Conservation (phyloP, 2,888 invertebrate genomes). For the Euproctis similis region DNA sequence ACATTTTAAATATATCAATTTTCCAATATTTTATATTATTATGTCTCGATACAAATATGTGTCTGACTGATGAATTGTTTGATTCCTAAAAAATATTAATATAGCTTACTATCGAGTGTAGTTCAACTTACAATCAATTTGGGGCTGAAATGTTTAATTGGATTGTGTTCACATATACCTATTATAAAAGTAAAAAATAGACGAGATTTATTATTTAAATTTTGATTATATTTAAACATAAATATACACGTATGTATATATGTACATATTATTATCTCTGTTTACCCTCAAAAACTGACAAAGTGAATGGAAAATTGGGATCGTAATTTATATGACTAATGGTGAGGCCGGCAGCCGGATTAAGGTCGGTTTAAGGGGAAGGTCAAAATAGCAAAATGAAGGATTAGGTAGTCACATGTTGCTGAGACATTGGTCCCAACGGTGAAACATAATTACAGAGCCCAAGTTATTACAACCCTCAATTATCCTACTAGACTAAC, state of each 20-base stretch:
- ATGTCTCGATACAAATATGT: no score
- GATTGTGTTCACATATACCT: no score
- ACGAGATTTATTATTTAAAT: no score
- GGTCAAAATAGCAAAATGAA: conserved; percentile 22
- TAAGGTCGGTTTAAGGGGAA: conserved; percentile 13
- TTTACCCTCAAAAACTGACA: conserved; percentile 14
- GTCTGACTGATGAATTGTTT: no score
- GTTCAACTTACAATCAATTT: no score
- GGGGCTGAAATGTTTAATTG: no score
- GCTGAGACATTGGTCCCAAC: conserved; percentile 4
- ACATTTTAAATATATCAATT: no score
- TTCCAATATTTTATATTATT: no score
- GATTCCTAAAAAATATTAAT: no score
- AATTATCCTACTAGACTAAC: conserved; percentile 5
- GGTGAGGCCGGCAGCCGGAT: conserved; percentile 12
- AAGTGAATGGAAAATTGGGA: conserved; percentile 30
- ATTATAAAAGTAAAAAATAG: no score
- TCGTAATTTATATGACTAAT: conserved; percentile 28
- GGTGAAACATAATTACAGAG: conserved; percentile 10
- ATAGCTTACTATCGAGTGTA: no score
- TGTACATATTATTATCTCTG: conserved; percentile 12
- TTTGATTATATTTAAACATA: background rate
- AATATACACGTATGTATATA: background rate
- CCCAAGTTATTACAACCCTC: conserved; percentile 11
- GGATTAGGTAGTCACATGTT: conserved; percentile 17